phyloP scores from a whole-genome alignment of 2,888 invertebrate species.

The Callosobruchus maculatus region DNA sequence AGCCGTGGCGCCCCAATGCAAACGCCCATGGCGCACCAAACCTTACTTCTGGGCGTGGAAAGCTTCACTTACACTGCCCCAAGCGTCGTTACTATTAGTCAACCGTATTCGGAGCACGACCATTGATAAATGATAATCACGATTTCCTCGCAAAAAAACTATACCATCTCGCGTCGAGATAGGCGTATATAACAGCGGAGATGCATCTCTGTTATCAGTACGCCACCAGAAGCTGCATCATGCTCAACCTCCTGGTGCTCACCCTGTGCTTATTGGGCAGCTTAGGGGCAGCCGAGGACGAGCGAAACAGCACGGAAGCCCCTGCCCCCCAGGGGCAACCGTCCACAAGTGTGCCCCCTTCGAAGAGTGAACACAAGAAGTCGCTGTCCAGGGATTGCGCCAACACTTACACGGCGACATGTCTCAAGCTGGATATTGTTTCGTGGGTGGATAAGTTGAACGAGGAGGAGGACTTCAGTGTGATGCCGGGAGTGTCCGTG shows the following conservation, averaged over 20 bases:
- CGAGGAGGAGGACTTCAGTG: conserved; percentile 64
- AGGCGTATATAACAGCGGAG: neutral
- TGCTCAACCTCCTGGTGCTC: conserved; percentile 10
- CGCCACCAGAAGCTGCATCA: conserved; percentile 1
- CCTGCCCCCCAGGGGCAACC: conserved; percentile 35
- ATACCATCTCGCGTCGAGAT: neutral
- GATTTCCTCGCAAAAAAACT: neutral
- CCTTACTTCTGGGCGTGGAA: neutral
- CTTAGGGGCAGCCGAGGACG: conserved; percentile 15
- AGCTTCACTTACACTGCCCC: neutral
- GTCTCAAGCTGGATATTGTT: conserved; percentile 74
- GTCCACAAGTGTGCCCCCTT: conserved; percentile 12
- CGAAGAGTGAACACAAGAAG: conserved; percentile 39
- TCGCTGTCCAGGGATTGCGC: conserved; percentile 54
- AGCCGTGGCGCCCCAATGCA: neutral
- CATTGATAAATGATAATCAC: neutral
- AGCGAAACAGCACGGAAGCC: conserved; percentile 8
- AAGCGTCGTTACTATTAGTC: neutral
- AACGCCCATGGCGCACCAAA: neutral
- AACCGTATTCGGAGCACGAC: neutral
- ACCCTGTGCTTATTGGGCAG: conserved; percentile 9
- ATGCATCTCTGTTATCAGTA: neutral
- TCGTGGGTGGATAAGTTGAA: conserved; percentile 72
- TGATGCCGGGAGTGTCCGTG: conserved; percentile 72
- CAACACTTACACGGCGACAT: conserved; percentile 64